Conservation (phyloP, 1,140 invertebrate species). For the Triops longicaudatus region DNA sequence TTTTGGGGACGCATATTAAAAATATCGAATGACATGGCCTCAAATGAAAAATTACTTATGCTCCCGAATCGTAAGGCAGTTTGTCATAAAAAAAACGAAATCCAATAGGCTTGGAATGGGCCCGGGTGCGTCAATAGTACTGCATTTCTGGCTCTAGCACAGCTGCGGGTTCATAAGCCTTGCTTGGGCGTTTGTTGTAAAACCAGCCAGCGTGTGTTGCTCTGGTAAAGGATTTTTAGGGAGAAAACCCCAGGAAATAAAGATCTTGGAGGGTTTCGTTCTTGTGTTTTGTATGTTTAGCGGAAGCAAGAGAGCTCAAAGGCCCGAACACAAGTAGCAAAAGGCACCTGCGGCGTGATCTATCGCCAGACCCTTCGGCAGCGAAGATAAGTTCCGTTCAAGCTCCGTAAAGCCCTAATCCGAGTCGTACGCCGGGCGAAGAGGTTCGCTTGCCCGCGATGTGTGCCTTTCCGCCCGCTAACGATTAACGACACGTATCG, state of each 20-base stretch:
- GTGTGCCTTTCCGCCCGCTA: neutral
- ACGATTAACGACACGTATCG: neutral
- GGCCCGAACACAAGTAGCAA: neutral
- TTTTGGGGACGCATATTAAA: neutral
- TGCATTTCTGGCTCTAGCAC: neutral
- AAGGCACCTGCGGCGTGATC: slow-evolving; percentile 8
- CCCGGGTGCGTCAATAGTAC: neutral
- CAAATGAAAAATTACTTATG: neutral
- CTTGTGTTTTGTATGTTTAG: neutral
- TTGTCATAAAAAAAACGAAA: neutral
- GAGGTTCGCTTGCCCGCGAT: no score
- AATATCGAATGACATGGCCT: neutral
- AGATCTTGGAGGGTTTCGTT: neutral
- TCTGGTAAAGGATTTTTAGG: neutral
- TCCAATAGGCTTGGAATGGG: neutral
- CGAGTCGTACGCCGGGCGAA: neutral
- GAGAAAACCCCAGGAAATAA: neutral
- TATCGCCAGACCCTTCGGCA: neutral
- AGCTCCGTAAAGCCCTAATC: neutral
- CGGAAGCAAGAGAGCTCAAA: neutral
- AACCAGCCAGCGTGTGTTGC: neutral
- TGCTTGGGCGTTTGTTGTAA: neutral
- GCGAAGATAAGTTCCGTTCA: neutral
- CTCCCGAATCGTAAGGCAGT: neutral
- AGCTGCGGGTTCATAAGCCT: slow-evolving; percentile 10